Conservation (phyloP, 2,113 vertebrate species). For the Poeciliopsis occidentalis region DNA sequence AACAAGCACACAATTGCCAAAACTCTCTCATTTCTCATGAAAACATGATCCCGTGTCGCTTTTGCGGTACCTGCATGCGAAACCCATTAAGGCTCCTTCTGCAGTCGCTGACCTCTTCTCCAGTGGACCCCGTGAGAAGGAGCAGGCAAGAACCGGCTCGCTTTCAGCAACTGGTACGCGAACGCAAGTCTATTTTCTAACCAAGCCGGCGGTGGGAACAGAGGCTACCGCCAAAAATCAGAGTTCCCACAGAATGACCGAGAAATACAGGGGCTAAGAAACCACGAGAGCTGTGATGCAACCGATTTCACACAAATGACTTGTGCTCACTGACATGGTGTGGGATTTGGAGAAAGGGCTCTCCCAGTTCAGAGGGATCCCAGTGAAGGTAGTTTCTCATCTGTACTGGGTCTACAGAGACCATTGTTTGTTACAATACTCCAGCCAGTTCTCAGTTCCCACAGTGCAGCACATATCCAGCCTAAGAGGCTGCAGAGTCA, state of each 20-base stretch:
- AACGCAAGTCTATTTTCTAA: conserved; percentile 80
- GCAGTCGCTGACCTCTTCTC: conserved; percentile 61
- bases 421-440: conserved; percentile 39
- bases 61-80: conserved; percentile 77
- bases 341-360: conserved; percentile 32
- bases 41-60: conserved; percentile 57
- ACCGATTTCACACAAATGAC: conserved; percentile 76
- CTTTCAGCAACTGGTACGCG: conserved; percentile 68
- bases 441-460: conserved; percentile 65
- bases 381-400: conserved; percentile 78
- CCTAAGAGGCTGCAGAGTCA: background rate
- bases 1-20: conserved; percentile 60
- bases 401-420: conserved; percentile 69
- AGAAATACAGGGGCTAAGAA: conserved; percentile 73
- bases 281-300: conserved; percentile 78
- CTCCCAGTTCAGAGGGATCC: conserved; percentile 51
- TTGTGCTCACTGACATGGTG: conserved; percentile 21
- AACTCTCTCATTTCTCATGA: conserved; percentile 75
- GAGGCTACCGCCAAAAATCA: conserved; percentile 76
- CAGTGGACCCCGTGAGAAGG: conserved; percentile 68
- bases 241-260: conserved; percentile 82
- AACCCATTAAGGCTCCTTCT: conserved; percentile 74
- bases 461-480: conserved; percentile 64
- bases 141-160: conserved; percentile 68
- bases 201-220: conserved; percentile 80